Percentiles rank a stretch among this genome's conserved stretches.
Evolutionary conservation across 2,888 invertebrate genomes (phyloP).

Genomic region (Adineta ricciae): DNA sequence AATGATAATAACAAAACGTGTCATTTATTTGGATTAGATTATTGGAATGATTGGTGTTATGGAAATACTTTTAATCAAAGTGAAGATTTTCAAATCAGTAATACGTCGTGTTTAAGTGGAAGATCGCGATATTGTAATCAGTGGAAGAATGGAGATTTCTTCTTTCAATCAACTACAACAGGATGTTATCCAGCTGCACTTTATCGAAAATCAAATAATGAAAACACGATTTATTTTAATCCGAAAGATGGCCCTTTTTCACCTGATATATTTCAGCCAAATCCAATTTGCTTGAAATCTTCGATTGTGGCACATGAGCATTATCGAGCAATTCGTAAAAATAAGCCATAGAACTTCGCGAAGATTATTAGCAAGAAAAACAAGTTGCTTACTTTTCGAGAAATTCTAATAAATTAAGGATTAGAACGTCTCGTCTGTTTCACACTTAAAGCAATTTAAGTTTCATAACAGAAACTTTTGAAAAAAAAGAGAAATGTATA

Average conservation of each 20-base stretch:
- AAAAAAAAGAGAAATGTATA: too few relatives aligned
- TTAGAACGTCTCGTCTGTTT: too few relatives aligned
- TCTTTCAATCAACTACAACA: not conserved
- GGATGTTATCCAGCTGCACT: not conserved
- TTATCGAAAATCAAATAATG: not conserved
- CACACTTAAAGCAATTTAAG: too few relatives aligned
- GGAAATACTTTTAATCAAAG: not conserved
- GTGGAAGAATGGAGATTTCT: not conserved
- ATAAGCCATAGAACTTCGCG: too few relatives aligned
- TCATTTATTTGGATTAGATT: not conserved
- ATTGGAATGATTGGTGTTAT: not conserved
- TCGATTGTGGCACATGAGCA: not conserved
- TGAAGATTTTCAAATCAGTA: not conserved
- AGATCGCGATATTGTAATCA: not conserved
- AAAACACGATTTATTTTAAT: not conserved
- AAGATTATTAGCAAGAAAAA: too few relatives aligned
- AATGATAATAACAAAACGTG: not conserved
- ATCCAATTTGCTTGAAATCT: not conserved
- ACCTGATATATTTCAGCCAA: not conserved
- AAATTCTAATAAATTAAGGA: too few relatives aligned
- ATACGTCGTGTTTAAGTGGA: not conserved
- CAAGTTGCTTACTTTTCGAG: too few relatives aligned
- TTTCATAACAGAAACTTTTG: too few relatives aligned
- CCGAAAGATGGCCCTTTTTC: not conserved
- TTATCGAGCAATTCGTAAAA: not conserved